Percentiles rank a stretch among this genome's conserved stretches.
Conservation (phyloP, 2,797 vertebrate species). For the Sebastes taczanowskii region DNA sequence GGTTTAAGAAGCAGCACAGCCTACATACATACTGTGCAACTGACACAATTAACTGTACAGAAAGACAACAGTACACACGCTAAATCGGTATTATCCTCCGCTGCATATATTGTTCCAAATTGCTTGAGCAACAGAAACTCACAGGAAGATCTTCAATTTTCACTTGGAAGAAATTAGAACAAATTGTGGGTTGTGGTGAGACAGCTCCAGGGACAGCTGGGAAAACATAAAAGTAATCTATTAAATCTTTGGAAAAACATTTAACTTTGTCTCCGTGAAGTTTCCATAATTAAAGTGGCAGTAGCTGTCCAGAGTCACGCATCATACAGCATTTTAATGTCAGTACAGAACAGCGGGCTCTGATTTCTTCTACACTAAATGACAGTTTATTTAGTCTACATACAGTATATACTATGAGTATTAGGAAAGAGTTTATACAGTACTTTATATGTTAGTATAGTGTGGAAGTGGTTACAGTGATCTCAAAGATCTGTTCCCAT, state of each 20-base stretch:
- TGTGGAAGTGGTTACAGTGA: neutral
- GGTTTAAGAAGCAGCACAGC: neutral
- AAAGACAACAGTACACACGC: neutral
- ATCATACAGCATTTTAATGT: neutral
- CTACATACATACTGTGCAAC: neutral
- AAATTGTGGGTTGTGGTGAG: constrained; percentile 56
- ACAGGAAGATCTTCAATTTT: constrained; percentile 2
- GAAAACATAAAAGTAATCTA: constrained; percentile 46
- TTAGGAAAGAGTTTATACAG: neutral
- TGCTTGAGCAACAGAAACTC: neutral
- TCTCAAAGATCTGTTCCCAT: neutral
- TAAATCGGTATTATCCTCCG: neutral
- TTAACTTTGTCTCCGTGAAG: constrained; percentile 32
- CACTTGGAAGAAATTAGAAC: constrained; percentile 49
- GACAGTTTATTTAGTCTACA: neutral
- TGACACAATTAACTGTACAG: neutral
- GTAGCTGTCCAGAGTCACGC: neutral
- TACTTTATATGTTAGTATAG: neutral
- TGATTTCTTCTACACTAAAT: neutral
- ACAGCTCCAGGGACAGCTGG: constrained; percentile 43
- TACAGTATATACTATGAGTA: neutral
- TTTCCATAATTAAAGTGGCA: constrained; percentile 37
- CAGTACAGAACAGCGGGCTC: neutral
- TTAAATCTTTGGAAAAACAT: constrained; percentile 49
- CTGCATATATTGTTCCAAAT: neutral